These are phyloP conservation scores for Theretra japonica DNA, from an alignment of 2,888 invertebrate species.

Conservation along the genomic window DNA sequence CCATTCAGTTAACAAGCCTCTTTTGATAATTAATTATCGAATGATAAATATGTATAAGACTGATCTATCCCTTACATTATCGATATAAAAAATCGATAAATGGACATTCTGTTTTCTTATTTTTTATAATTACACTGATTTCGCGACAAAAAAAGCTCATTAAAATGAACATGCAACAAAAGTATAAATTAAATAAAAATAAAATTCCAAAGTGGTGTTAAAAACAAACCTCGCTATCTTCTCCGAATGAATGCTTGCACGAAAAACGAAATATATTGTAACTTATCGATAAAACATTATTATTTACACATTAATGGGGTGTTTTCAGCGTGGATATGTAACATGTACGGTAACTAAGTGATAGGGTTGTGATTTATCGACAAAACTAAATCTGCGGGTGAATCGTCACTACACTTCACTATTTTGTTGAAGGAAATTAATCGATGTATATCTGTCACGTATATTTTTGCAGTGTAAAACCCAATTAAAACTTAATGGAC, in stretches of 20 bases:
- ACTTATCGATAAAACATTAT: conserved; percentile 41
- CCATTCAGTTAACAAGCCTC: neutral
- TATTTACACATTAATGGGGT: conserved; percentile 23
- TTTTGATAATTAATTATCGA: too few relatives aligned
- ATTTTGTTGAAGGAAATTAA: neutral
- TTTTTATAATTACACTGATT: neutral
- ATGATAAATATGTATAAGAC: neutral
- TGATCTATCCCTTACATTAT: neutral
- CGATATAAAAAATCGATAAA: neutral
- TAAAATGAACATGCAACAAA: conserved; percentile 28
- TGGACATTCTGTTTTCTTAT: neutral
- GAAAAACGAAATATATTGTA: conserved; percentile 64
- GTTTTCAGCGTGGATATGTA: conserved; percentile 8
- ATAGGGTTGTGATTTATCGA: conserved; percentile 20
- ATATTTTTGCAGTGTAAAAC: too few relatives aligned
- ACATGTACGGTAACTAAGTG: neutral
- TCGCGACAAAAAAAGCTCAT: conserved; percentile 28
- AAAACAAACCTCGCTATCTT: conserved; percentile 85
- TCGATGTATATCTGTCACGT: neutral
- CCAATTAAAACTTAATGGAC: too few relatives aligned
- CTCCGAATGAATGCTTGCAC: conserved; percentile 85
- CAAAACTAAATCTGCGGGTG: neutral
- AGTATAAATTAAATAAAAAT: conserved; percentile 28
- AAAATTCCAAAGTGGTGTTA: conserved; percentile 26
- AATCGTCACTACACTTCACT: neutral